Evolutionary conservation across 2,888 invertebrate genomes (phyloP).

Genomic region (Scrobipalpa costella): DNA sequence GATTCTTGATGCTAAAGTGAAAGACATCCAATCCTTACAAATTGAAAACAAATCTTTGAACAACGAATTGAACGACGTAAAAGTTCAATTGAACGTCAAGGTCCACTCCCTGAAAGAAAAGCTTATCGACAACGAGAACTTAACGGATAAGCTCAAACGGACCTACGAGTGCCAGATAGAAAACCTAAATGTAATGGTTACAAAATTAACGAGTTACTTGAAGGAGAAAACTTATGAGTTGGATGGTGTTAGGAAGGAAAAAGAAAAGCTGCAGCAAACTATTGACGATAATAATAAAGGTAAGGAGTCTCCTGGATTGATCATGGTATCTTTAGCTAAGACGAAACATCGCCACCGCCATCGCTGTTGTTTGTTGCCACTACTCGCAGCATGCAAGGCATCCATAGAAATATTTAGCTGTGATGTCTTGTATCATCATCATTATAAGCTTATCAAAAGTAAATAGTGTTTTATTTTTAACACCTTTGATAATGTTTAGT

Average conservation of each 20-base stretch:
- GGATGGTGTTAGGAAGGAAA: conserved; percentile 51
- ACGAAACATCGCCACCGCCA: not conserved
- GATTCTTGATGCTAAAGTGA: conserved; percentile 44
- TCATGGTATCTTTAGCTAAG: not conserved
- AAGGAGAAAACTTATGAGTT: conserved; percentile 60
- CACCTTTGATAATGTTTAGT: not conserved
- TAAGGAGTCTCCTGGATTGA: conserved; percentile 33
- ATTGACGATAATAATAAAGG: conserved; percentile 51
- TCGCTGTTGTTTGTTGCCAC: not conserved
- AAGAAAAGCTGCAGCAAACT: conserved; percentile 46
- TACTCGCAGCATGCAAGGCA: too few species aligned
- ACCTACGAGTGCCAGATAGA: conserved; percentile 62
- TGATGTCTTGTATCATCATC: not conserved
- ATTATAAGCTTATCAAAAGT: not conserved
- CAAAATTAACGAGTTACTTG: conserved; percentile 56
- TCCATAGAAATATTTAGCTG: not conserved
- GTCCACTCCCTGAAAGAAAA: conserved; percentile 63
- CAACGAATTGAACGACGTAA: conserved; percentile 54
- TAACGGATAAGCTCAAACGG: conserved; percentile 59
- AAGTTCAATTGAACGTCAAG: conserved; percentile 58
- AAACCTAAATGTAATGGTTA: conserved; percentile 60
- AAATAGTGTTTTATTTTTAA: not conserved
- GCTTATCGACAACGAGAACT: conserved; percentile 55
- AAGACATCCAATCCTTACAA: conserved; percentile 49
- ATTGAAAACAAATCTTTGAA: conserved; percentile 53